Conservation (phyloP, 2,113 vertebrate species). For the Harpagus bidentatus region DNA sequence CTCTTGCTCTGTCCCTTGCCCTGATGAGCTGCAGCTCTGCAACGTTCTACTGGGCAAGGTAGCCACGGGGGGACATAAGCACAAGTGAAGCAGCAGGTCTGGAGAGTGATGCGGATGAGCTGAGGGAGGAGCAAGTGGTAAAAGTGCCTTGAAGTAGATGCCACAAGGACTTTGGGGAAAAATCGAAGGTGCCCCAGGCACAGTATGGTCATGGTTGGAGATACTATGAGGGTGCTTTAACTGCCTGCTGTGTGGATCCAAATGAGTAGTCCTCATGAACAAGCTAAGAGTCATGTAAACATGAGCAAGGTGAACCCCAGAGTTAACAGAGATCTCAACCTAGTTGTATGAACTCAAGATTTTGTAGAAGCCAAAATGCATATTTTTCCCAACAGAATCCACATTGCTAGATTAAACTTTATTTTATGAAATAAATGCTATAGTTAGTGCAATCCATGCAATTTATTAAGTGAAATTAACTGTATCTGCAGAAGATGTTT, state of each 20-base stretch:
- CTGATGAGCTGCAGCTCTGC: background rate
- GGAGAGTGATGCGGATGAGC: background rate
- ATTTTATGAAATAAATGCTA: background rate
- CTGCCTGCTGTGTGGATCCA: background rate
- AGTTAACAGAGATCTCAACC: background rate
- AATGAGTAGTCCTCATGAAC: background rate
- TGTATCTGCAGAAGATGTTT: background rate
- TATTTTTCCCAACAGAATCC: background rate
- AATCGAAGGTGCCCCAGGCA: background rate
- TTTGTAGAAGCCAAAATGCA: background rate
- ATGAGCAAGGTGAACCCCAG: background rate
- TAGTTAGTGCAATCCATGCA: background rate
- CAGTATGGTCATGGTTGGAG: background rate
- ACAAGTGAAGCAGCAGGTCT: background rate
- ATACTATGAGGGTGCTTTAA: background rate
- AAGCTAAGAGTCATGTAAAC: background rate
- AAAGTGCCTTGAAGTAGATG: background rate
- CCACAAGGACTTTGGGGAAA: background rate
- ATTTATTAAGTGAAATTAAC: background rate
- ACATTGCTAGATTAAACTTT: background rate
- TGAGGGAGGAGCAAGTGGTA: background rate
- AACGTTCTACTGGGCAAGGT: background rate
- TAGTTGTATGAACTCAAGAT: background rate
- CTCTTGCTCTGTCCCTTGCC: background rate
- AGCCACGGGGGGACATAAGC: rapidly evolving